phyloP scores from a whole-genome alignment of 2,888 invertebrate genomes.

The Argyresthia albistria region DNA sequence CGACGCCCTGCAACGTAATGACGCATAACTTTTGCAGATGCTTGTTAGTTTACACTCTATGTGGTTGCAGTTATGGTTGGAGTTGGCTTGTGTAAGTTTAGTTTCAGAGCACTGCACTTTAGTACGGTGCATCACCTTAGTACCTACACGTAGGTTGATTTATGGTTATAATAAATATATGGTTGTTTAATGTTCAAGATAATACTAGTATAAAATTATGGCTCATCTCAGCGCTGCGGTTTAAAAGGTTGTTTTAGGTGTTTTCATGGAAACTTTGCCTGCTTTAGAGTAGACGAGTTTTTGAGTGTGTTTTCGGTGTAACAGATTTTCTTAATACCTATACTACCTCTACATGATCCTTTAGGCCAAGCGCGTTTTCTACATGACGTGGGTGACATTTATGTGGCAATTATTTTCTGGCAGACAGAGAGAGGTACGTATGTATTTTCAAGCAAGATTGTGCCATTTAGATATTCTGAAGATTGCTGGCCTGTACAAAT shows the following conservation, averaged over 20 bases:
- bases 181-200: slow-evolving; percentile 62
- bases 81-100: slow-evolving; percentile 13
- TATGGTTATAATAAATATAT: slow-evolving; percentile 68
- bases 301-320: no score
- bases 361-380: no score
- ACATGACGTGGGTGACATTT: no score
- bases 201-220: slow-evolving; percentile 22
- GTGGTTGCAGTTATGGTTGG: slow-evolving; percentile 7
- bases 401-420: no score
- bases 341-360: no score
- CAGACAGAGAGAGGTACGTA: no score
- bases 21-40: slow-evolving; percentile 14
- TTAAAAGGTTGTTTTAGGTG: slow-evolving; percentile 1
- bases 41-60: slow-evolving; percentile 11
- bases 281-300: no score
- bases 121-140: slow-evolving; percentile 55
- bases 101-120: slow-evolving; percentile 61
- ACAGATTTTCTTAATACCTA: no score
- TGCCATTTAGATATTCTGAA: no score
- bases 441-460: no score
- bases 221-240: slow-evolving; percentile 2
- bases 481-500: no score
- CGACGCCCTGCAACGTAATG: slow-evolving; percentile 14
- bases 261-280: background rate
- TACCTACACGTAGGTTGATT: slow-evolving; percentile 48